A percentile compares a stretch with the other conserved stretches of the same genome.
Conservation (phyloP, 2,888 invertebrate species). For the Spicauda simplicius region DNA sequence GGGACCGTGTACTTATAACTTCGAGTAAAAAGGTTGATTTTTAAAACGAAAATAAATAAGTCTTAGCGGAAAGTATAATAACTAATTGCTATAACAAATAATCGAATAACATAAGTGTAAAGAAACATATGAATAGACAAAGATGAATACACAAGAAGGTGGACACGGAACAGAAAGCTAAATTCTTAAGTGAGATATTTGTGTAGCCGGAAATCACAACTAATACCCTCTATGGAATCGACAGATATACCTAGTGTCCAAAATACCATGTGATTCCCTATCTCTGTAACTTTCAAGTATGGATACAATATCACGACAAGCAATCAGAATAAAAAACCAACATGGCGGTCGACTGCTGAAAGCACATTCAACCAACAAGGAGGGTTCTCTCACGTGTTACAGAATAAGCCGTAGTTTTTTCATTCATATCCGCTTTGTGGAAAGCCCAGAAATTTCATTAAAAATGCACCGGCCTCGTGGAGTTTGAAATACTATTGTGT, state of each 20-base stretch:
- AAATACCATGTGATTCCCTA: background rate
- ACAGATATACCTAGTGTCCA: background rate
- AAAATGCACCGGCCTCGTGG: conserved; percentile 56
- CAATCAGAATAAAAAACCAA: conserved; percentile 27
- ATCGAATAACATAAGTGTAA: too few relatives aligned
- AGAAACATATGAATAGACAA: too few relatives aligned
- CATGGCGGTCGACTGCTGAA: conserved; percentile 33
- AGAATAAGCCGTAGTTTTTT: conserved; percentile 63
- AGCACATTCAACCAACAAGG: conserved; percentile 38
- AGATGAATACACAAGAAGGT: too few relatives aligned
- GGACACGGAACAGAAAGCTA: too few relatives aligned
- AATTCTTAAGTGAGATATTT: too few relatives aligned
- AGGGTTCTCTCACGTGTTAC: conserved; percentile 51
- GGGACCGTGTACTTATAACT: too few relatives aligned
- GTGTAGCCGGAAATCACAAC: background rate
- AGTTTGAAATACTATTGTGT: conserved; percentile 49
- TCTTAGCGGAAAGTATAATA: too few relatives aligned
- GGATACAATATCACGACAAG: conserved; percentile 24
- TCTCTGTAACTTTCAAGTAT: background rate
- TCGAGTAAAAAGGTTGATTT: too few relatives aligned
- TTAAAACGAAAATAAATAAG: too few relatives aligned
- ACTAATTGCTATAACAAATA: too few relatives aligned
- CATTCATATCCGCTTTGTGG: conserved; percentile 70
- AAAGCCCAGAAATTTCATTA: conserved; percentile 76
- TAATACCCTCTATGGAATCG: too few relatives aligned